phyloP scores from a whole-genome alignment of 2,888 invertebrate species.

The Oscheius sp. region DNA sequence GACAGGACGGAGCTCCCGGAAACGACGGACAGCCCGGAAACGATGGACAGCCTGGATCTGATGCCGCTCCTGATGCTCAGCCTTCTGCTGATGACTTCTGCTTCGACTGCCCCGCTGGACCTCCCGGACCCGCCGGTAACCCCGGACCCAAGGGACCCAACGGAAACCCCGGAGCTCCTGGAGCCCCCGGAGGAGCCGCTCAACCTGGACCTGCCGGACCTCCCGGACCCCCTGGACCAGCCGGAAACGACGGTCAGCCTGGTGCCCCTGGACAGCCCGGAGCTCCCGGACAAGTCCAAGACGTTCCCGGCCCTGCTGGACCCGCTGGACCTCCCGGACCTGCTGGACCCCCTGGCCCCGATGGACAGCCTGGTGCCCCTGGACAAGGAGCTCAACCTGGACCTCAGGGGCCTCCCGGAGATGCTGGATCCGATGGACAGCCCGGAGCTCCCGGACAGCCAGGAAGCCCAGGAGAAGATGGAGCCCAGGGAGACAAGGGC shows the following conservation, averaged over 20 bases:
- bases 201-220: conserved; percentile 57
- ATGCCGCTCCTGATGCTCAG: conserved; percentile 55
- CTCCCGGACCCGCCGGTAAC: conserved; percentile 60
- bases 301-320: conserved; percentile 54
- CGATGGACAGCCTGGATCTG: conserved; percentile 54
- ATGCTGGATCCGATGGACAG: conserved; percentile 59
- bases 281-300: conserved; percentile 58
- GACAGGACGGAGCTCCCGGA: conserved; percentile 58
- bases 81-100: conserved; percentile 61
- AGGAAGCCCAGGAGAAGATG: conserved; percentile 77
- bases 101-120: conserved; percentile 66
- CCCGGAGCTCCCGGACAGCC: conserved; percentile 75
- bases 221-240: conserved; percentile 56
- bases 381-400: conserved; percentile 62
- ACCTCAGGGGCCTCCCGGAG: conserved; percentile 63
- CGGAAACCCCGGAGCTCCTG: conserved; percentile 41
- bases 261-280: conserved; percentile 59
- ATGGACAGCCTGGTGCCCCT: conserved; percentile 57
- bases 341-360: conserved; percentile 58
- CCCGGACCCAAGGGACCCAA: conserved; percentile 59
- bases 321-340: conserved; percentile 60
- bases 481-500: conserved; percentile 66
- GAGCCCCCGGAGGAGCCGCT: conserved; percentile 55
- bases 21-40: conserved; percentile 48
- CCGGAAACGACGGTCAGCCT: conserved; percentile 58